These are phyloP conservation scores for Lepus europaeus DNA, from an alignment of 2,113 vertebrate species.

Conservation along the genomic window DNA sequence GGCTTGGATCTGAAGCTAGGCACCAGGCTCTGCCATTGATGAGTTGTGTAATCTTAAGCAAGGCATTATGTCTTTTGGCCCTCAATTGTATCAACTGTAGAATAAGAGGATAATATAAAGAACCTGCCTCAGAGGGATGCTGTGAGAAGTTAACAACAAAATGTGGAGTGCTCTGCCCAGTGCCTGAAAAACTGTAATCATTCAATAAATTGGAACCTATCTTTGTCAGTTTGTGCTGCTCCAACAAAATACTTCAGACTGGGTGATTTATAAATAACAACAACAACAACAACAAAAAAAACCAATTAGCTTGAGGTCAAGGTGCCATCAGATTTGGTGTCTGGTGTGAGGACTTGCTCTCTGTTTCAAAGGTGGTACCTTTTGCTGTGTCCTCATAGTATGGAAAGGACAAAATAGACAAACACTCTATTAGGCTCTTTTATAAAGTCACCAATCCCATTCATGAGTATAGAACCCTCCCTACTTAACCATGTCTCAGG, in stretches of 20 bases:
- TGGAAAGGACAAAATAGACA: not conserved
- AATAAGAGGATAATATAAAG: slow-evolving; percentile 17
- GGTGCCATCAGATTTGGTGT: not conserved
- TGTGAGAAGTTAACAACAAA: not conserved
- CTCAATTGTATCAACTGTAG: not conserved
- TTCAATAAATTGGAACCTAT: not conserved
- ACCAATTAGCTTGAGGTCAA: not conserved
- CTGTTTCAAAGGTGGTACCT: not conserved
- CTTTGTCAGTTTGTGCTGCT: not conserved
- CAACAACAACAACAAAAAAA: not conserved
- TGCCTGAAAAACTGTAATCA: not conserved
- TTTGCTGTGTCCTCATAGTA: not conserved
- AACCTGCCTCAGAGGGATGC: not conserved
- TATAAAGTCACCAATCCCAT: not conserved
- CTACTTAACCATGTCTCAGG: not conserved
- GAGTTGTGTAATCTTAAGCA: not conserved
- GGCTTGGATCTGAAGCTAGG: not conserved
- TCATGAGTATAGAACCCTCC: not conserved
- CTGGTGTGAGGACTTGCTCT: not conserved
- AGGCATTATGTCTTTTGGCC: not conserved
- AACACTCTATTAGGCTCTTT: not conserved
- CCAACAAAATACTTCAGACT: not conserved
- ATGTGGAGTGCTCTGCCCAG: not conserved
- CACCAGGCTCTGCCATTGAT: not conserved
- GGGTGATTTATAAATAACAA: not conserved